Conservation (phyloP, 1,140 invertebrate species). For the Lordiphosa clarofinis region DNA sequence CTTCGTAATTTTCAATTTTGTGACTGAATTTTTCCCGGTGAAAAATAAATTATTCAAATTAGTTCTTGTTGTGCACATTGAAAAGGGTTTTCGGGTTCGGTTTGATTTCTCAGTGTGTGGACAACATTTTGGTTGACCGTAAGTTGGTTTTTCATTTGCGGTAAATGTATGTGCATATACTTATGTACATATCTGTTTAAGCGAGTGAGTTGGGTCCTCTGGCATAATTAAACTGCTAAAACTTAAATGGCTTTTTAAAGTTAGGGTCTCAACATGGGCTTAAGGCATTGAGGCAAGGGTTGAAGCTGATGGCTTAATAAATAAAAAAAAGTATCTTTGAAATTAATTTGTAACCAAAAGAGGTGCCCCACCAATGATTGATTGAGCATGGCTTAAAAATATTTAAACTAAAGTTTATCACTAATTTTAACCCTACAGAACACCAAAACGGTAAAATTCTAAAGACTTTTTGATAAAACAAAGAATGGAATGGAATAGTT, state of each 20-base stretch:
- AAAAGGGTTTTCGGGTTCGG: conserved; percentile 48
- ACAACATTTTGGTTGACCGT: conserved; percentile 40
- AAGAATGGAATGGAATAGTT: too few species aligned
- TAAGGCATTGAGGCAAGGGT: conserved; percentile 7
- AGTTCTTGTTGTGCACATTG: conserved; percentile 45
- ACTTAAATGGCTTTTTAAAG: conserved; percentile 18
- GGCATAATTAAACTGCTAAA: conserved; percentile 34
- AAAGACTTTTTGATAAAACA: too few species aligned
- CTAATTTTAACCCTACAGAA: too few species aligned
- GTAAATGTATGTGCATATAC: conserved; percentile 4
- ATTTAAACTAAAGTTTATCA: too few species aligned
- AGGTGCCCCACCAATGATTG: too few species aligned
- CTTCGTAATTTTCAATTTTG: conserved; percentile 8
- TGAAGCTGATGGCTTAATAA: conserved; percentile 8
- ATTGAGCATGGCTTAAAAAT: too few species aligned
- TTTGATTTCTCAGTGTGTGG: not conserved
- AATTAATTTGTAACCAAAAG: too few species aligned
- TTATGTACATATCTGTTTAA: conserved; percentile 4
- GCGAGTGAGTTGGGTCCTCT: conserved; percentile 1
- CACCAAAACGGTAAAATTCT: too few species aligned
- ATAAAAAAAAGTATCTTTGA: too few species aligned
- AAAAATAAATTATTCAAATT: conserved; percentile 63
- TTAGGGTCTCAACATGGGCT: not conserved
- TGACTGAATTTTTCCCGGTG: not conserved
- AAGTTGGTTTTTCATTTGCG: conserved; percentile 42